phyloP scores from a whole-genome alignment of 2,113 vertebrate genomes.

The Cariama cristata region DNA sequence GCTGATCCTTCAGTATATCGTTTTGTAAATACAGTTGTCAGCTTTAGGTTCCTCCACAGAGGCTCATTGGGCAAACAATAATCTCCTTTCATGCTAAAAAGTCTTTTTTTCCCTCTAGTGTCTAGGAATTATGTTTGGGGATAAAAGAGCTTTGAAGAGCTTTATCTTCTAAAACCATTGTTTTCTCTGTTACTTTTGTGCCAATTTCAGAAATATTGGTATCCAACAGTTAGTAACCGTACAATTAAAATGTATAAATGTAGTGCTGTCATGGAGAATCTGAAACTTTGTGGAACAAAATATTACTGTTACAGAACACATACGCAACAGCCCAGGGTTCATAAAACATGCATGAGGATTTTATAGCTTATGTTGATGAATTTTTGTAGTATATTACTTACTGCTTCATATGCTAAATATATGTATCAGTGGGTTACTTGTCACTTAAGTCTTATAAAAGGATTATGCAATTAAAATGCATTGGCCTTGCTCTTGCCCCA shows the following conservation, averaged over 20 bases:
- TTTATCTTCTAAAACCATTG: constrained; percentile 50
- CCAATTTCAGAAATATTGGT: background rate
- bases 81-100: constrained; percentile 38
- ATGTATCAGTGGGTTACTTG: background rate
- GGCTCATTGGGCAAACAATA: constrained; percentile 1
- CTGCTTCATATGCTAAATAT: background rate
- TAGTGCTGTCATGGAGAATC: background rate
- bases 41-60: background rate
- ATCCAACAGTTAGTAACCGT: background rate
- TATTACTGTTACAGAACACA: background rate
- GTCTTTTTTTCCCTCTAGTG: background rate
- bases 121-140: background rate
- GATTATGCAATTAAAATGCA: background rate
- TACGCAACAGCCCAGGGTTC: background rate
- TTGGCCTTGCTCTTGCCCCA: background rate
- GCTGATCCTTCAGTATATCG: background rate
- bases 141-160: constrained; percentile 50
- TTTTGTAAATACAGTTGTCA: constrained; percentile 46
- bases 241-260: background rate
- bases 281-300: background rate
- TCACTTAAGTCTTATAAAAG: background rate
- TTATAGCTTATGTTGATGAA: background rate
- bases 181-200: constrained; percentile 17
- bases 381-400: background rate
- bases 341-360: background rate